Conservation (phyloP, 2,888 invertebrate genomes). For the Elysia crispata region DNA sequence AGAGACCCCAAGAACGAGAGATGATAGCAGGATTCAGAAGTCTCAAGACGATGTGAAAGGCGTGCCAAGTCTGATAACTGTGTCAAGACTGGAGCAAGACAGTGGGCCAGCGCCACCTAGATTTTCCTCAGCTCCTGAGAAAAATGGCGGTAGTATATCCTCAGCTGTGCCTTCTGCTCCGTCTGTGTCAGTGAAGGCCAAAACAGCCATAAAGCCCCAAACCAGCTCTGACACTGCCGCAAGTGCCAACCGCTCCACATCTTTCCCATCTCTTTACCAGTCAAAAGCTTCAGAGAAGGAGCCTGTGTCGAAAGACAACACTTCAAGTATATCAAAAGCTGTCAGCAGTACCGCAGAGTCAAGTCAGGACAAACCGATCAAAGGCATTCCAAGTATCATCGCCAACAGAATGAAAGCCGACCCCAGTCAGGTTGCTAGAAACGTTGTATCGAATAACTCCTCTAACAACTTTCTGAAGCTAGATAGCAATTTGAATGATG, state of each 20-base stretch:
- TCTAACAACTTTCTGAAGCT: too few species aligned
- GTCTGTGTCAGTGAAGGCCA: too few species aligned
- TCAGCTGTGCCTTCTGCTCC: not conserved
- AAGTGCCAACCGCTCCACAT: too few species aligned
- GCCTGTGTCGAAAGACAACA: not conserved
- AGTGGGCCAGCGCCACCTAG: not conserved
- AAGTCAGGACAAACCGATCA: slow-evolving; percentile 51
- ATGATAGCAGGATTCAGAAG: not conserved
- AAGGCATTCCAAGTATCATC: slow-evolving; percentile 63
- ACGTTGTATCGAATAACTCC: not conserved
- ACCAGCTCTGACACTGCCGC: too few species aligned
- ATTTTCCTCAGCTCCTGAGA: not conserved
- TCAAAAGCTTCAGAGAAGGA: not conserved
- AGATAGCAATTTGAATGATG: not conserved
- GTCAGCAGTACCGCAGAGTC: too few species aligned
- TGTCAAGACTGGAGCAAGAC: not conserved
- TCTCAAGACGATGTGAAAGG: not conserved
- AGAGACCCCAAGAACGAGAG: slow-evolving; percentile 25
- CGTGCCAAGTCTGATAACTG: too few species aligned
- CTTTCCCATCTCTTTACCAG: not conserved
- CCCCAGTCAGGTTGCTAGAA: slow-evolving; percentile 30
- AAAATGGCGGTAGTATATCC: not conserved
- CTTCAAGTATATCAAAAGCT: not conserved
- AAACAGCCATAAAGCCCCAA: too few species aligned
- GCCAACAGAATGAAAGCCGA: slow-evolving; percentile 52